phyloP scores from a whole-genome alignment of 1,140 invertebrate genomes.

The Drosophila tsacasi region DNA sequence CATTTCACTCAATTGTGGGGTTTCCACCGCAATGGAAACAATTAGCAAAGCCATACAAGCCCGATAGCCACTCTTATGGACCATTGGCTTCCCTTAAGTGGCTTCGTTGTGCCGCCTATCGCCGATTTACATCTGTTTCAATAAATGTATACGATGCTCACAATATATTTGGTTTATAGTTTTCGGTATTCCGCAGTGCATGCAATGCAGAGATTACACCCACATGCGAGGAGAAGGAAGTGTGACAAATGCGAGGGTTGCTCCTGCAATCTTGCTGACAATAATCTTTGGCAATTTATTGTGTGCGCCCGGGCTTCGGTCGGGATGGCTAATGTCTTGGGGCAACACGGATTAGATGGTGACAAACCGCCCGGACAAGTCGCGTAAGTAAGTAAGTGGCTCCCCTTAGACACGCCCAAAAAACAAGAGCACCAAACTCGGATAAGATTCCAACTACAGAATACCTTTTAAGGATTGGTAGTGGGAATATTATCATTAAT shows the following conservation, averaged over 20 bases:
- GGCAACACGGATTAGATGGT: conserved; percentile 69
- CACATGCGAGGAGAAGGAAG: conserved; percentile 21
- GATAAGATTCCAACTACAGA: background rate
- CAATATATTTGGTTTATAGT: conserved; percentile 14
- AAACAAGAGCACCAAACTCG: background rate
- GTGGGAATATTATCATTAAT: too few relatives aligned
- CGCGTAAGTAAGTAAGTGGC: conserved; percentile 43
- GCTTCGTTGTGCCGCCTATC: conserved; percentile 51
- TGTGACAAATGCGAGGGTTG: conserved; percentile 75
- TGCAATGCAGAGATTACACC: conserved; percentile 56
- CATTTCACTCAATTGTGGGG: conserved; percentile 54
- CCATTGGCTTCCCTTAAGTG: conserved; percentile 52
- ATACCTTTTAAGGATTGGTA: background rate
- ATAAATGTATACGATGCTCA: conserved; percentile 25
- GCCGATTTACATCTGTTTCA: conserved; percentile 78
- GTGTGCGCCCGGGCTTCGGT: conserved; percentile 11
- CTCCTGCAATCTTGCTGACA: conserved; percentile 61
- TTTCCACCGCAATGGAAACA: conserved; percentile 38
- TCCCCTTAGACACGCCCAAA: conserved; percentile 42
- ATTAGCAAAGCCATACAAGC: conserved; percentile 59
- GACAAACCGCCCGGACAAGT: conserved; percentile 61
- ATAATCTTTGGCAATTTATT: conserved; percentile 82
- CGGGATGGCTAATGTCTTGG: conserved; percentile 60
- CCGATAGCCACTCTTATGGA: conserved; percentile 36
- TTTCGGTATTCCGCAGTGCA: conserved; percentile 21